These are phyloP conservation scores for Hybognathus amarus DNA, from an alignment of 2,797 vertebrate species.

Conservation along the genomic window DNA sequence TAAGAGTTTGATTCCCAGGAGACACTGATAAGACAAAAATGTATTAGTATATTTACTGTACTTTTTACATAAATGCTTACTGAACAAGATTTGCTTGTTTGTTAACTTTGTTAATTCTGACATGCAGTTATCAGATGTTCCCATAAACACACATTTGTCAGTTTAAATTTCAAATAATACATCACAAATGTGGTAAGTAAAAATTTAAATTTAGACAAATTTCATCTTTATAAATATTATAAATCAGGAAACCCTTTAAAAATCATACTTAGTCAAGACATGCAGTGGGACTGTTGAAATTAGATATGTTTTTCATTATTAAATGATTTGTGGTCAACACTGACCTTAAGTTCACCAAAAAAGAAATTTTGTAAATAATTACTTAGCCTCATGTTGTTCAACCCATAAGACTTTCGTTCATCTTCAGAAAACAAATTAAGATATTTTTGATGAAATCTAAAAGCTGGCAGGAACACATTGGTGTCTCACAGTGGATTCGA, in stretches of 20 bases:
- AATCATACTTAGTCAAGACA: not conserved
- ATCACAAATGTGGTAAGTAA: not conserved
- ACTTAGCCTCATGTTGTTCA: too few relatives aligned
- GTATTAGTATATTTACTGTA: not conserved
- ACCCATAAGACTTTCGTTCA: too few relatives aligned
- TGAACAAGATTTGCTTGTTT: not conserved
- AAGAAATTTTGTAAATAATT: too few relatives aligned
- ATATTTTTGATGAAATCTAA: too few relatives aligned
- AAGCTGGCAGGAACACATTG: too few relatives aligned
- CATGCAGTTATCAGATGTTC: slow-evolving; percentile 47
- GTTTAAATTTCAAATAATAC: not conserved
- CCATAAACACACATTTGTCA: not conserved
- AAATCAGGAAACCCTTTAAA: not conserved
- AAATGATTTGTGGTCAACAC: not conserved
- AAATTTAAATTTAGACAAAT: not conserved
- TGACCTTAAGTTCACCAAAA: not conserved
- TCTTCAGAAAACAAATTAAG: too few relatives aligned
- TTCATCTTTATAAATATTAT: not conserved
- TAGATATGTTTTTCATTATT: slow-evolving; percentile 8
- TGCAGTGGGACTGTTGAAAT: not conserved
- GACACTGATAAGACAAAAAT: not conserved
- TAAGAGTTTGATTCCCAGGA: not conserved
- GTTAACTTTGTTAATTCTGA: slow-evolving; percentile 7
- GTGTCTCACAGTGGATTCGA: too few relatives aligned
- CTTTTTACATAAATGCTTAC: slow-evolving; percentile 8